Base-by-base conservation (phyloP, 2,888 invertebrate genomes). In the Drosophila parthenogenetica region DNA sequence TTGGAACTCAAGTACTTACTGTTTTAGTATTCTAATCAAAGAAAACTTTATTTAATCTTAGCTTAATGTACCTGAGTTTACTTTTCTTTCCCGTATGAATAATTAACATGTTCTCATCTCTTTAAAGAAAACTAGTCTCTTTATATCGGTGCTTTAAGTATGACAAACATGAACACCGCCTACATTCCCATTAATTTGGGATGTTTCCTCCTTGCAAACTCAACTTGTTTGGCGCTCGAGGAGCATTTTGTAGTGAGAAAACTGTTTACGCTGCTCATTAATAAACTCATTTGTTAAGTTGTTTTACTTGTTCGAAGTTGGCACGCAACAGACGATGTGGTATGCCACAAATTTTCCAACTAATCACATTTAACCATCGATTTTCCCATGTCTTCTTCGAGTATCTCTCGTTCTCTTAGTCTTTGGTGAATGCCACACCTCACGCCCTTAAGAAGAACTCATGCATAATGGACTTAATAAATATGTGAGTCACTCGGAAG, bases 251-350 rank as follows among this genome's bases (percentile, higher is more conserved):
- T 35, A 29, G 25, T 16, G 49, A 32, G 46, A 61, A 63, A 60
- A 48, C 57, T 69, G 73, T 67, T 76, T 70, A 39, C 49, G 57
- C 40, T 60, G 51, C 70, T 77, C 77, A 77, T 77, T 77, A 77
- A 77, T 77, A 77, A 77, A 77, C 77, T 71, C 71, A 77, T 77
- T 77, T 77, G 68, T 58, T 77, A 65, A 77, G 77, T 74, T 68
- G 53, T 57, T 73, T 77, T 63, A 50, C 71, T 64, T 57, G 57
- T 35, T 22, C 3, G 43, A 43, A 55, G 69, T 45, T 55, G 51
- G 61, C 71, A 77, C 71, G 77, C 70, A 77, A 77, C 57, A 62
- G 65, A 10, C 59, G 39, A 13, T 25, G 48, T 13, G 25, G 35
- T 46, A 54, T 55, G 61, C 73, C 45, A 60, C 63, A 37, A 42